Percentiles rank a stretch among this genome's conserved stretches.
Evolutionary conservation across 1,140 invertebrate species (phyloP).

Genomic region (Tribolium madens): DNA sequence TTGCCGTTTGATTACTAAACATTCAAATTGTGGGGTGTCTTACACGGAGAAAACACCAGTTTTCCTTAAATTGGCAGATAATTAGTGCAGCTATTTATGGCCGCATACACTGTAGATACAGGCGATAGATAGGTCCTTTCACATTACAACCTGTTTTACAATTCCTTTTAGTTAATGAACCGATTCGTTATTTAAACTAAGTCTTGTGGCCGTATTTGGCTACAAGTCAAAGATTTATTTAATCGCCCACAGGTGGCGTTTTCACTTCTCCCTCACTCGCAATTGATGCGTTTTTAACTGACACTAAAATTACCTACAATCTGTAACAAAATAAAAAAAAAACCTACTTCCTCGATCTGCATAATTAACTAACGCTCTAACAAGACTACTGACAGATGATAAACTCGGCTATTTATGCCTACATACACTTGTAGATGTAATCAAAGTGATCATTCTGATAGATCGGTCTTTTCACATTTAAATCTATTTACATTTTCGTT

Average conservation of each 20-base stretch:
- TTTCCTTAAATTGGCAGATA: background rate
- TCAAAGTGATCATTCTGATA: background rate
- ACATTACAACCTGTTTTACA: too few relatives aligned
- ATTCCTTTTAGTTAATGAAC: too few relatives aligned
- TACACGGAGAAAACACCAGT: background rate
- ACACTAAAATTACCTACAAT: too few relatives aligned
- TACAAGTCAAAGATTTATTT: too few relatives aligned
- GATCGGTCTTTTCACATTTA: background rate
- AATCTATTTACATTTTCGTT: background rate
- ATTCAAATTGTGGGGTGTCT: background rate
- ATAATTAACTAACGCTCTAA: background rate
- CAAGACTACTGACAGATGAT: background rate
- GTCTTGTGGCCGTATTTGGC: too few relatives aligned
- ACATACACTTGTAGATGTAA: background rate
- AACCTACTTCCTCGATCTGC: background rate
- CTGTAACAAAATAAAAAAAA: background rate
- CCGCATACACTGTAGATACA: too few relatives aligned
- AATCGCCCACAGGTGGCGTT: too few relatives aligned
- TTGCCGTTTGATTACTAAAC: slow-evolving; percentile 32
- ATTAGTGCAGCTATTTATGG: background rate
- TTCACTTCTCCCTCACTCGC: too few relatives aligned
- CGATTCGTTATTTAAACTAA: too few relatives aligned
- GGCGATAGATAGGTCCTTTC: too few relatives aligned
- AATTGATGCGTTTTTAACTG: too few relatives aligned
- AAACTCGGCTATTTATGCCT: background rate